phyloP scores from a whole-genome alignment of 2,888 invertebrate genomes.

The Aromia moschata region DNA sequence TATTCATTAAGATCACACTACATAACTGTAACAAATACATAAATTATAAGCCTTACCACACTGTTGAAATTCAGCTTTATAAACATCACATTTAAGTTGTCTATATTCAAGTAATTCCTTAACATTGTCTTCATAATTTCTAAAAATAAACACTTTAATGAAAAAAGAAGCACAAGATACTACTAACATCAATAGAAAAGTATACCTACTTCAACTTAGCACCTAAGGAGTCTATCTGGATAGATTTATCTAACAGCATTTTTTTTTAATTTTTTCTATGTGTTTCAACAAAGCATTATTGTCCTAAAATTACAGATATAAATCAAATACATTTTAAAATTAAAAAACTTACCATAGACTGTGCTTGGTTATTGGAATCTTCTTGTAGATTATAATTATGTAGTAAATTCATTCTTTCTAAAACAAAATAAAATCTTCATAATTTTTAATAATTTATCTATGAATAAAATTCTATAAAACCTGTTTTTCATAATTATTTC shows the following conservation, averaged over 20 bases:
- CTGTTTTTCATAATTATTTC: too few relatives aligned
- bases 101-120: conserved; percentile 52
- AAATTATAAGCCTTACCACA: conserved; percentile 48
- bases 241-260: conserved; percentile 53
- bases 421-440: conserved; percentile 32
- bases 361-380: conserved; percentile 18
- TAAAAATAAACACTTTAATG: conserved; percentile 30
- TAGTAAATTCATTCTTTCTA: conserved; percentile 37
- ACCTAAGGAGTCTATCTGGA: conserved; percentile 49
- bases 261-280: conserved; percentile 50
- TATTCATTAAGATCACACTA: too few relatives aligned
- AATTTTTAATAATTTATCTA: too few relatives aligned
- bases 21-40: too few relatives aligned
- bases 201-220: conserved; percentile 49
- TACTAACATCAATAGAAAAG: too few relatives aligned
- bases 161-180: too few relatives aligned
- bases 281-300: conserved; percentile 39
- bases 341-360: conserved; percentile 34
- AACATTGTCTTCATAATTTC: conserved; percentile 48
- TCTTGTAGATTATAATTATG: conserved; percentile 21
- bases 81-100: conserved; percentile 45
- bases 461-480: too few relatives aligned
- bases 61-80: conserved; percentile 46
- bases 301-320: conserved; percentile 37
- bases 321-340: background rate